A percentile compares a stretch with the other conserved stretches of the same genome.
phyloP scores from a whole-genome alignment of 2,888 invertebrate species.

The Drosophila paramelanica region DNA sequence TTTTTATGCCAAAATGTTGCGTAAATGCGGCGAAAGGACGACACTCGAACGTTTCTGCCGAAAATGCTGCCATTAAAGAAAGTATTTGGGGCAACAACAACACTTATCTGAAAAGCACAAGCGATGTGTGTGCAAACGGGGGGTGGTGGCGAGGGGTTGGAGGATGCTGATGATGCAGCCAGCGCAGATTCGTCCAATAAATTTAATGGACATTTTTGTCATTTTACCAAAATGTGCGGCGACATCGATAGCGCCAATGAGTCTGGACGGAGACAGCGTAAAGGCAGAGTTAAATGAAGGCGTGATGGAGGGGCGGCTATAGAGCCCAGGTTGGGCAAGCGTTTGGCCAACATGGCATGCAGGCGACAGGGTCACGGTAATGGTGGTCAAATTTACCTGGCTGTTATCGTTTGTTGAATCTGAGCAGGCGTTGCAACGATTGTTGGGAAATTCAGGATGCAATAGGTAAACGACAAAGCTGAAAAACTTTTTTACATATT shows the following conservation, averaged over 20 bases:
- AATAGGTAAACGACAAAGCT: too few relatives aligned
- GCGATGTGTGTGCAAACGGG: background rate
- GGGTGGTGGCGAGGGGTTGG: background rate
- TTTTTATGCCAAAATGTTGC: slow-evolving; percentile 14
- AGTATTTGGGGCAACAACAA: slow-evolving; percentile 21
- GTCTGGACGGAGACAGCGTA: slow-evolving; percentile 23
- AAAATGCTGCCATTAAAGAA: slow-evolving; percentile 39
- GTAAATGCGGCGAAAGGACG: slow-evolving; percentile 15
- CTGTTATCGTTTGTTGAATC: background rate
- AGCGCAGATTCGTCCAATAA: slow-evolving; percentile 42
- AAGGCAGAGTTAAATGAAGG: too few relatives aligned
- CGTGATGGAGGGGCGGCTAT: too few relatives aligned
- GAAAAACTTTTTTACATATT: background rate
- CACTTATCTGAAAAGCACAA: slow-evolving; percentile 1
- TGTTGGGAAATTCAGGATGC: background rate
- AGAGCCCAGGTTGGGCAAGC: slow-evolving; percentile 8
- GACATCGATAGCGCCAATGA: slow-evolving; percentile 53
- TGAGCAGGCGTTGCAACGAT: slow-evolving; percentile 4
- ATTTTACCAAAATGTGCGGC: slow-evolving; percentile 49
- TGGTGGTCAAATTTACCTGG: slow-evolving; percentile 4
- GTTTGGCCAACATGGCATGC: slow-evolving; percentile 6
- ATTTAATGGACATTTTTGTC: slow-evolving; percentile 71
- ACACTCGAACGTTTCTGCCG: slow-evolving; percentile 5
- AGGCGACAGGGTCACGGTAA: slow-evolving; percentile 5
- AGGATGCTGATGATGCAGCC: slow-evolving; percentile 13